These are phyloP conservation scores for Lophura nycthemera DNA, from an alignment of 2,113 vertebrate species.

Conservation along the genomic window DNA sequence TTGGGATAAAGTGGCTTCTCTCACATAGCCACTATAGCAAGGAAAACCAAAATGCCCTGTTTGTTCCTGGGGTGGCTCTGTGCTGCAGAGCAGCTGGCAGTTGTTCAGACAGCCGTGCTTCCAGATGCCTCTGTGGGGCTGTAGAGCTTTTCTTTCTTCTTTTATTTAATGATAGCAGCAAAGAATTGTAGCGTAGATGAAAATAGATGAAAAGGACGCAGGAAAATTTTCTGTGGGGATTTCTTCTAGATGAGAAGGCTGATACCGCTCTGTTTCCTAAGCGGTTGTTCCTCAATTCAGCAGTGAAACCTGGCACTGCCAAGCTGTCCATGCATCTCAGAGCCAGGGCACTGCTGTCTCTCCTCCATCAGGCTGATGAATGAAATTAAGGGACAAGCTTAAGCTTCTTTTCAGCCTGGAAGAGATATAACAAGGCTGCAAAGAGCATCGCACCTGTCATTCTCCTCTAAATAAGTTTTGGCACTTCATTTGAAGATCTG, in stretches of 20 bases:
- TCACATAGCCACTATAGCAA: background rate
- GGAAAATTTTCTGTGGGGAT: background rate
- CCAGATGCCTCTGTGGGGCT: background rate
- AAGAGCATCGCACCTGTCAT: background rate
- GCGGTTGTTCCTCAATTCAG: background rate
- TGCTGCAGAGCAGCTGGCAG: background rate
- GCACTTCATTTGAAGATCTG: background rate
- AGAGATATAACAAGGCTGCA: background rate
- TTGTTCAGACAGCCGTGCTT: background rate
- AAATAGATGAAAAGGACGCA: background rate
- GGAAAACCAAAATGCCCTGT: background rate
- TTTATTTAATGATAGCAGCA: background rate
- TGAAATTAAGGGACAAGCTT: background rate
- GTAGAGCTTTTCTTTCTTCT: background rate
- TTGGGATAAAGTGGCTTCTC: slow-evolving; percentile 22
- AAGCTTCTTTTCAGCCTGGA: slow-evolving; percentile 27
- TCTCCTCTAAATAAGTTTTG: background rate
- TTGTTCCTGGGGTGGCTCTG: background rate
- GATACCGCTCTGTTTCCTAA: background rate
- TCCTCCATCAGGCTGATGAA: background rate
- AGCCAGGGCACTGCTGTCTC: background rate
- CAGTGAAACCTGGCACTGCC: background rate
- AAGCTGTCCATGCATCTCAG: background rate
- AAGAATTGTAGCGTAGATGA: rapidly evolving
- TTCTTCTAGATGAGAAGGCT: background rate